Conservation (phyloP, 2,797 vertebrate species). For the Fundulus diaphanus region DNA sequence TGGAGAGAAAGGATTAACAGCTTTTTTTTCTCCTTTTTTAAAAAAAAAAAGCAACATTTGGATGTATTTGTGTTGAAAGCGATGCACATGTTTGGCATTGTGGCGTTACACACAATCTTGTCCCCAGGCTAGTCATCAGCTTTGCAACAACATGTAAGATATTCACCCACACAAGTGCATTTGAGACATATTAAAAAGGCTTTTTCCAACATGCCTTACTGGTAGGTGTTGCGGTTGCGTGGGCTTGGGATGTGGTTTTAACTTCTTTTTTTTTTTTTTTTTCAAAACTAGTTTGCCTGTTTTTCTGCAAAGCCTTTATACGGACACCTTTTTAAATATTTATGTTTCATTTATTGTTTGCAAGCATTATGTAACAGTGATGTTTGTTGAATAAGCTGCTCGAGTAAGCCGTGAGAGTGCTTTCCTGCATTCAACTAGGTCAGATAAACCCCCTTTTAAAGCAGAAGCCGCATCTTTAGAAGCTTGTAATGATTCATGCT, state of each 20-base stretch:
- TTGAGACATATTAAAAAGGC: constrained; percentile 49
- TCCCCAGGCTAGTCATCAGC: constrained; percentile 72
- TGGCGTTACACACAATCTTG: constrained; percentile 62
- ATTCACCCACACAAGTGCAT: constrained; percentile 67
- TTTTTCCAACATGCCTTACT: constrained; percentile 47
- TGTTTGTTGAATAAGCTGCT: constrained; percentile 41
- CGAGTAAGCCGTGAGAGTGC: constrained; percentile 14
- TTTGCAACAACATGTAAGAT: constrained; percentile 66
- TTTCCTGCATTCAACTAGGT: constrained; percentile 50
- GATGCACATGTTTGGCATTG: constrained; percentile 51
- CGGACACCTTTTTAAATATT: constrained; percentile 45
- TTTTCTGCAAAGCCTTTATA: constrained; percentile 31
- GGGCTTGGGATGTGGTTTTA: constrained; percentile 42
- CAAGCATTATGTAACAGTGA: constrained; percentile 40
- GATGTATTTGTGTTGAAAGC: constrained; percentile 45
- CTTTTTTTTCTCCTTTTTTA: too few relatives aligned
- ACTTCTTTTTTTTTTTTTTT: constrained; percentile 38
- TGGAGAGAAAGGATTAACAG: constrained; percentile 45
- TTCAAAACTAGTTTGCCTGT: constrained; percentile 41
- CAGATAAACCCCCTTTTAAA: constrained; percentile 49
- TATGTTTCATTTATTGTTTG: constrained; percentile 52
- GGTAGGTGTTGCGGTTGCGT: constrained; percentile 54
- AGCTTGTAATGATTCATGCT: constrained; percentile 58
- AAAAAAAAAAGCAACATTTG: constrained; percentile 24
- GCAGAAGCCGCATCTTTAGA: constrained; percentile 60